Evolutionary conservation across 2,797 vertebrate species (phyloP), one percentile per base, ranked within the genome.

Genomic region (Ateles fusciceps): DNA sequence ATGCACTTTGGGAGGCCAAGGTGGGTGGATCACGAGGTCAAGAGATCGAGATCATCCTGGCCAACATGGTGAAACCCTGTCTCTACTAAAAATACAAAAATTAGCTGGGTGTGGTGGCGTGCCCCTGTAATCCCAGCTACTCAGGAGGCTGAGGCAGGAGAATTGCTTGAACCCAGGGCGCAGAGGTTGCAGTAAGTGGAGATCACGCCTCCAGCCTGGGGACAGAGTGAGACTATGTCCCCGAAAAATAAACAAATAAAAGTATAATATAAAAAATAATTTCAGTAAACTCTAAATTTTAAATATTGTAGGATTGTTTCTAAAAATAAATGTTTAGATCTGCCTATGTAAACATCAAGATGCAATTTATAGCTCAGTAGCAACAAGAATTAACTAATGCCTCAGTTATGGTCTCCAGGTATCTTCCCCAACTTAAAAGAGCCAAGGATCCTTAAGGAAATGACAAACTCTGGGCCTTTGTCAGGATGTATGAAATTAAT

Each of bases 241-340:
- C 24, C 24, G 4, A 4, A 57, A 44, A 59, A 11, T 44, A 61
- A 44, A 44, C 28, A 81, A 55, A n/a, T 5, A 59, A 57, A 44
- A 89, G 19, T 42, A 59, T 39, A 52, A 42, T 85, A 88, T 57
- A 15, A 85, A 80, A 61, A 81, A 78, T 61, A 88, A 59, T 64
- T 75, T 78, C 30, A 30, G 2, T 48, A 87, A 91, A 14, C 8
- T 2, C 4, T 42, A 50, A n/a, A 39, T 85, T 61, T 85, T 9
- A 95, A 76, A 42, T 15, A 81, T 78, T 21, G n/a, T 74, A 86
- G 22, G 5, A 46, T 68, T 46, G 13, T 39, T 86, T 93, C 46
- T 7, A 92, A 75, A 92, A 85, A 72, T 46, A 74, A 74, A 46
- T 7, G 22, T 48, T 85, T 78, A 76, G 3, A 11, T 87, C 42